Percentiles rank a stretch among this genome's conserved stretches.
Conservation (phyloP, 2,797 vertebrate genomes). For the Gorsachius magnificus region DNA sequence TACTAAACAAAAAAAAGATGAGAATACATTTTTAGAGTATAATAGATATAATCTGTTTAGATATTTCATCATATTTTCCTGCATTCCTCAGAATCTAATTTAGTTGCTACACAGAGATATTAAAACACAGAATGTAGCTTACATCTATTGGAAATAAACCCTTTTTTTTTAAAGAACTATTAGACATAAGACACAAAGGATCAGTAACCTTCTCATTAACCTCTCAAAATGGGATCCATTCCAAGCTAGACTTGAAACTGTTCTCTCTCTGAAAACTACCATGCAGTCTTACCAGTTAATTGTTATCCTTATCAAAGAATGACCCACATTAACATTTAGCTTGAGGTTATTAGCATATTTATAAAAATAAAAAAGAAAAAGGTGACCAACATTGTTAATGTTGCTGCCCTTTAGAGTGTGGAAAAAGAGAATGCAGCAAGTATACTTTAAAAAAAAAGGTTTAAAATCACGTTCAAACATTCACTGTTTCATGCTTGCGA, state of each 20-base stretch:
- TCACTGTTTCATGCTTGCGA: not conserved
- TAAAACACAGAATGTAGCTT: slow-evolving; percentile 52
- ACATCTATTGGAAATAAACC: slow-evolving; percentile 68
- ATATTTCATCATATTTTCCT: slow-evolving; percentile 41
- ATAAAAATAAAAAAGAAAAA: slow-evolving; percentile 63
- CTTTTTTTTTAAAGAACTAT: slow-evolving; percentile 50
- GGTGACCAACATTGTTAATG: slow-evolving; percentile 58
- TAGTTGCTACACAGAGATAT: slow-evolving; percentile 39
- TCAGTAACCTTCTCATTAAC: slow-evolving; percentile 81
- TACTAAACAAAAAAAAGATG: slow-evolving; percentile 17
- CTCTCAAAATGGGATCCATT: slow-evolving; percentile 78
- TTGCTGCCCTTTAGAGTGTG: slow-evolving; percentile 29
- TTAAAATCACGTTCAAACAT: slow-evolving; percentile 47
- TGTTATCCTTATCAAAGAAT: slow-evolving; percentile 81
- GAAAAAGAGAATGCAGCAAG: slow-evolving; percentile 35
- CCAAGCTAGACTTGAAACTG: slow-evolving; percentile 69
- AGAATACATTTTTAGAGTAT: slow-evolving; percentile 25
- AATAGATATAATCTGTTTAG: slow-evolving; percentile 51
- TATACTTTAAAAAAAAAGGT: not conserved
- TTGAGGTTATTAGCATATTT: slow-evolving; percentile 78
- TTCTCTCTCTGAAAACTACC: slow-evolving; percentile 76
- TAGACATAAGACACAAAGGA: slow-evolving; percentile 75
- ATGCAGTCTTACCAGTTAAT: slow-evolving; percentile 74
- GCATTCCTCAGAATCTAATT: slow-evolving; percentile 49
- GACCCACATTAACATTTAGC: slow-evolving; percentile 81